phyloP scores from a whole-genome alignment of 2,113 vertebrate species.

The Grantiella picta region DNA sequence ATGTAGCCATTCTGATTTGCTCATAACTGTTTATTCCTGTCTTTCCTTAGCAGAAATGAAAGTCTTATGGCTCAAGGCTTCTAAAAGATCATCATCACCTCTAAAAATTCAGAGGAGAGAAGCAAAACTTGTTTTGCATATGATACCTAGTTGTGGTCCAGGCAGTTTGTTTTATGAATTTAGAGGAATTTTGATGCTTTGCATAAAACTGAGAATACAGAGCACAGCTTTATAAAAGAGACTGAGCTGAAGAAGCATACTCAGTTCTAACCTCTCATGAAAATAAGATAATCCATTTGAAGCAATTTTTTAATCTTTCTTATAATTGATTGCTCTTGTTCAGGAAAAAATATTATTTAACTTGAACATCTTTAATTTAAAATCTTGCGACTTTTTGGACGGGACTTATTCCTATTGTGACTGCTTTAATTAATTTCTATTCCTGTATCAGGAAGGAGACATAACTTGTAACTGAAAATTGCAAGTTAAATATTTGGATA shows the following conservation, averaged over 20 bases:
- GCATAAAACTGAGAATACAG: background rate
- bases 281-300: background rate
- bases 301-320: background rate
- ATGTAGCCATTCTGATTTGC: background rate
- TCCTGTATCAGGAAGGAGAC: background rate
- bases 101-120: background rate
- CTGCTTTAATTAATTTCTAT: background rate
- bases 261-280: background rate
- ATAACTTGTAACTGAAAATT: background rate
- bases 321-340: background rate
- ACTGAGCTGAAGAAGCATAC: background rate
- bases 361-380: background rate
- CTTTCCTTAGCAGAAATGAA: background rate
- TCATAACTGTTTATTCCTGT: background rate
- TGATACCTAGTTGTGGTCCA: background rate
- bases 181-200: background rate
- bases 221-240: background rate
- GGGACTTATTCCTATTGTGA: background rate
- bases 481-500: background rate
- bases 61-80: background rate
- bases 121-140: background rate
- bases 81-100: background rate
- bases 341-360: background rate
- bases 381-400: background rate
- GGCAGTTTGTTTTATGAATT: background rate